Conservation (phyloP, 2,888 invertebrate species). For the Perizoma affinitatum region DNA sequence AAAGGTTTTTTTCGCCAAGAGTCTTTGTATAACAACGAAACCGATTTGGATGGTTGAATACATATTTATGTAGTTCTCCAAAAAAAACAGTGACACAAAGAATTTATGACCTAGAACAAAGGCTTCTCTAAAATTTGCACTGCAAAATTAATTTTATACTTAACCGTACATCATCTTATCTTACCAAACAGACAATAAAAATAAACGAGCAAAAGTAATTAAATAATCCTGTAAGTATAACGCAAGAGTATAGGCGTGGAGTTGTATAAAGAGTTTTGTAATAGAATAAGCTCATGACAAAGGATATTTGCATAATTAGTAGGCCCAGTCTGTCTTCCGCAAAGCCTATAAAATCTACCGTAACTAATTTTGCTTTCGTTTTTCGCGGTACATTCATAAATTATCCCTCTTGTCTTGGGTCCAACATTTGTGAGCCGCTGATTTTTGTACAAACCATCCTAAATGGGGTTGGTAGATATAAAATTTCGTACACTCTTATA, state of each 20-base stretch:
- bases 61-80: too few species aligned
- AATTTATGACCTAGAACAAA: too few species aligned
- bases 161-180: neutral
- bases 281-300: constrained; percentile 51
- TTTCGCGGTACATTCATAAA: constrained; percentile 28
- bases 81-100: too few species aligned
- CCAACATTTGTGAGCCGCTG: constrained; percentile 7
- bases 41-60: too few species aligned
- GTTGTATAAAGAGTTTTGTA: constrained; percentile 43
- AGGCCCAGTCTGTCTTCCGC: constrained; percentile 42
- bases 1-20: too few species aligned
- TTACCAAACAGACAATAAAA: constrained; percentile 9
- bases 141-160: too few species aligned
- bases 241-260: constrained; percentile 25
- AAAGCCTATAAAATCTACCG: constrained; percentile 40
- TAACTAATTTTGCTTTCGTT: constrained; percentile 34
- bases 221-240: constrained; percentile 26
- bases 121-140: too few species aligned
- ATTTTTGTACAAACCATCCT: constrained; percentile 5
- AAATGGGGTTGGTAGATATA: constrained; percentile 7
- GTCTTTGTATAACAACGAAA: too few species aligned
- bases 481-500: constrained; percentile 2
- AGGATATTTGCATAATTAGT: constrained; percentile 56
- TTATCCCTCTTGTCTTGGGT: constrained; percentile 19
- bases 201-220: constrained; percentile 20